phyloP scores from a whole-genome alignment of 2,888 invertebrate genomes.

The Philhelius pedissequus region DNA sequence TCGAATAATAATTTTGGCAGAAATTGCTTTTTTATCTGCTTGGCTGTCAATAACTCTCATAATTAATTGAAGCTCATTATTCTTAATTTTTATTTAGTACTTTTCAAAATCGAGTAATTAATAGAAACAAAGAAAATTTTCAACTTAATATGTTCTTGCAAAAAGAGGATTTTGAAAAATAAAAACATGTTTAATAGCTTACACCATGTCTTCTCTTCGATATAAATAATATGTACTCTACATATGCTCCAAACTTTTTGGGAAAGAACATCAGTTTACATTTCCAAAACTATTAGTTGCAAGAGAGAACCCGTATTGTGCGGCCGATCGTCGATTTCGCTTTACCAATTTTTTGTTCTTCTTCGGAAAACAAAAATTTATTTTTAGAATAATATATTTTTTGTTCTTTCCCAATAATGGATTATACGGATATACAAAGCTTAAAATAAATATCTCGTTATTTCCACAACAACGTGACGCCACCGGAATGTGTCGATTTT shows the following conservation, averaged over 20 bases:
- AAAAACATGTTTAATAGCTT: not conserved
- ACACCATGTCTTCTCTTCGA: no score
- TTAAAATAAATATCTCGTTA: constrained; percentile 30
- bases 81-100: no score
- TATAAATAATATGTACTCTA: no score
- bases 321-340: constrained; percentile 11
- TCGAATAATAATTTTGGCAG: no score
- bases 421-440: constrained; percentile 16
- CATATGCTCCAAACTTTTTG: not conserved
- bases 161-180: not conserved
- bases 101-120: no score
- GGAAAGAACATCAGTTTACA: not conserved
- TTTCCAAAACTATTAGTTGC: constrained; percentile 49
- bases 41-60: no score
- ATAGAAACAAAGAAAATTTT: no score
- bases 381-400: constrained; percentile 53
- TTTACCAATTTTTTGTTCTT: constrained; percentile 1
- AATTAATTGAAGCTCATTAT: no score
- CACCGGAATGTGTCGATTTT: constrained; percentile 8
- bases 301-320: constrained; percentile 34
- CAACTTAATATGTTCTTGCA: no score
- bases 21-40: no score
- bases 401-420: not conserved
- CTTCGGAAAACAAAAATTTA: constrained; percentile 26
- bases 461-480: not conserved